Percentiles rank a stretch among this genome's conserved stretches.
Evolutionary conservation across 2,113 vertebrate genomes (phyloP).

Genomic region (Podocnemis expansa): DNA sequence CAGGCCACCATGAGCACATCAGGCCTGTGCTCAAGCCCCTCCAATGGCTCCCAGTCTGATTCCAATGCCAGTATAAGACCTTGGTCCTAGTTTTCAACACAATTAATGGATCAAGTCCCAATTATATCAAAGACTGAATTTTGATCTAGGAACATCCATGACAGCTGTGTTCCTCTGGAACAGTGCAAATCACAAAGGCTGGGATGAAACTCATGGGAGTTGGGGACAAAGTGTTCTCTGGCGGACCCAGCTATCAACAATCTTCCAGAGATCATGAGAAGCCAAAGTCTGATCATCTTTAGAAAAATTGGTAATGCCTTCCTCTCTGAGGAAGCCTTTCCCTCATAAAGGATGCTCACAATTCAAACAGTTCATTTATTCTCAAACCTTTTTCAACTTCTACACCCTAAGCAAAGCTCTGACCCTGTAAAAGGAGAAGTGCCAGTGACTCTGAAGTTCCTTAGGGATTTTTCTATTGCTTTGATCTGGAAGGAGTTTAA

Average conservation of each 20-base stretch:
- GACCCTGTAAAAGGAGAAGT: neutral
- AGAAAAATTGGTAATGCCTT: neutral
- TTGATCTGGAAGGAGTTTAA: neutral
- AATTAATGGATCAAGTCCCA: neutral
- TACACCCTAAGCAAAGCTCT: neutral
- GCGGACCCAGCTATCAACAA: too few species aligned
- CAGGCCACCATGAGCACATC: neutral
- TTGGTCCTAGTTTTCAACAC: neutral
- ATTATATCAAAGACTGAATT: neutral
- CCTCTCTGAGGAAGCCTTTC: neutral
- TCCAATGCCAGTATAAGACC: neutral
- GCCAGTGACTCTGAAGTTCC: neutral
- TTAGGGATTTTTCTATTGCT: neutral
- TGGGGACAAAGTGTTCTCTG: too few species aligned
- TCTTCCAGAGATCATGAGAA: neutral
- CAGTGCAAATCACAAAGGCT: neutral
- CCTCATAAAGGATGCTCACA: neutral
- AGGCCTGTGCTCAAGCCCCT: neutral
- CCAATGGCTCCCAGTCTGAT: neutral
- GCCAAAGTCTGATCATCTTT: neutral
- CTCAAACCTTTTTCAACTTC: neutral
- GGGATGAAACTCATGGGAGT: too few species aligned
- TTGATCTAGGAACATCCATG: neutral
- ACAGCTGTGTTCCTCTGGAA: neutral
- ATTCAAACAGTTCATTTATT: neutral